Conservation (phyloP, 1,140 invertebrate species). For the Habropoda laboriosa region DNA sequence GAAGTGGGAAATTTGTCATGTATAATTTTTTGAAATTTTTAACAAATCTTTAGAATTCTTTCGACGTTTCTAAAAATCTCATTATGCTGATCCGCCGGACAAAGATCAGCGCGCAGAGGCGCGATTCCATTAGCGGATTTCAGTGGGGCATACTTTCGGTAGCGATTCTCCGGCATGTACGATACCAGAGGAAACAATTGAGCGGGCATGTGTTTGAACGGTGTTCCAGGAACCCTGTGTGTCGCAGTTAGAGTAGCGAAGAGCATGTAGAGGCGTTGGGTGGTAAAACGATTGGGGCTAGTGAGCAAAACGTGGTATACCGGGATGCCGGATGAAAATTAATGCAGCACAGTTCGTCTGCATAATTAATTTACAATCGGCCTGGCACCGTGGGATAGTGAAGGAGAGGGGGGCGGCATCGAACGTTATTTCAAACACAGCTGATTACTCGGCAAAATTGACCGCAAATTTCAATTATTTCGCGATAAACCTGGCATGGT, state of each 20-base stretch:
- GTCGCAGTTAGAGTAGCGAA: too few relatives aligned
- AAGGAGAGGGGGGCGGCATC: constrained; percentile 40
- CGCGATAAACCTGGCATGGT: constrained; percentile 66
- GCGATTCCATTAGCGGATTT: constrained; percentile 26
- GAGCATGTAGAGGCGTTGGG: too few relatives aligned
- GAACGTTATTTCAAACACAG: constrained; percentile 76
- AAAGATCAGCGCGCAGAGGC: constrained; percentile 23
- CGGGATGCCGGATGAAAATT: constrained; percentile 58
- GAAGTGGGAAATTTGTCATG: too few relatives aligned
- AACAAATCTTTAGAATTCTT: too few relatives aligned
- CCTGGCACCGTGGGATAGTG: constrained; percentile 11
- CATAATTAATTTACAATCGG: constrained; percentile 77
- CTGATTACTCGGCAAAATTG: constrained; percentile 77
- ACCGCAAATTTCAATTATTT: constrained; percentile 79
- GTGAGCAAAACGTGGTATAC: background rate
- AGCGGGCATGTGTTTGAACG: too few relatives aligned
- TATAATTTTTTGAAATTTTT: too few relatives aligned
- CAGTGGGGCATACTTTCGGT: constrained; percentile 17
- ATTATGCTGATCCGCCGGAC: too few relatives aligned
- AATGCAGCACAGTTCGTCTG: constrained; percentile 72
- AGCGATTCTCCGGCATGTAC: background rate
- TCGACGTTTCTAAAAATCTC: too few relatives aligned
- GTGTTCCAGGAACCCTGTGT: too few relatives aligned
- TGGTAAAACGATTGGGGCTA: background rate
- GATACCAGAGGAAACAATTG: background rate